These are phyloP conservation scores for Rynchops niger DNA, from an alignment of 2,113 vertebrate genomes.

Conservation along the genomic window DNA sequence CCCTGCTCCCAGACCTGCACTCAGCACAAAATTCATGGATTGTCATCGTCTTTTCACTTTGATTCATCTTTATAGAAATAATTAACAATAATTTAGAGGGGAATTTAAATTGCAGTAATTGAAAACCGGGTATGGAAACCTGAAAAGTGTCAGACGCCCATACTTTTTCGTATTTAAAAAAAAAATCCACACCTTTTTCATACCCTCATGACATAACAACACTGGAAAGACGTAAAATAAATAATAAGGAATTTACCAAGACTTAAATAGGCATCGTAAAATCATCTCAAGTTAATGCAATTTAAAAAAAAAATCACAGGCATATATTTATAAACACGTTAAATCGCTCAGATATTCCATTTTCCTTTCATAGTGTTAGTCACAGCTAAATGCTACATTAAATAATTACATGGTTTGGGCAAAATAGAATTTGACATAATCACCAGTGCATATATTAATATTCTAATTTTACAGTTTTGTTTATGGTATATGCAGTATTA, in stretches of 20 bases:
- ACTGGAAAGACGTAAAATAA: background rate
- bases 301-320: background rate
- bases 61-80: background rate
- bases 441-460: constrained; percentile 53
- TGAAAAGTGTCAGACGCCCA: background rate
- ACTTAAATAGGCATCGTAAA: background rate
- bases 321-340: background rate
- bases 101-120: background rate
- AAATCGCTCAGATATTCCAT: background rate
- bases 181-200: background rate
- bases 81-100: background rate
- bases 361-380: constrained; percentile 8
- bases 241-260: background rate
- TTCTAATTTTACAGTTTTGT: constrained; percentile 54
- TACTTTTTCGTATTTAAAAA: too few relatives aligned
- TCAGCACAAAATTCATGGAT: background rate
- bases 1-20: background rate
- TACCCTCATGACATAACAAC: background rate
- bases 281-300: background rate
- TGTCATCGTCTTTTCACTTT: background rate
- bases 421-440: constrained; percentile 51
- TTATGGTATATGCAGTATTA: constrained; percentile 15
- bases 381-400: constrained; percentile 50
- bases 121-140: background rate
- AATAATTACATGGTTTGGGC: constrained; percentile 51